These are phyloP conservation scores for Galaxea fascicularis DNA, from an alignment of 92 coral and sea anemone species.

Conservation along the genomic window DNA sequence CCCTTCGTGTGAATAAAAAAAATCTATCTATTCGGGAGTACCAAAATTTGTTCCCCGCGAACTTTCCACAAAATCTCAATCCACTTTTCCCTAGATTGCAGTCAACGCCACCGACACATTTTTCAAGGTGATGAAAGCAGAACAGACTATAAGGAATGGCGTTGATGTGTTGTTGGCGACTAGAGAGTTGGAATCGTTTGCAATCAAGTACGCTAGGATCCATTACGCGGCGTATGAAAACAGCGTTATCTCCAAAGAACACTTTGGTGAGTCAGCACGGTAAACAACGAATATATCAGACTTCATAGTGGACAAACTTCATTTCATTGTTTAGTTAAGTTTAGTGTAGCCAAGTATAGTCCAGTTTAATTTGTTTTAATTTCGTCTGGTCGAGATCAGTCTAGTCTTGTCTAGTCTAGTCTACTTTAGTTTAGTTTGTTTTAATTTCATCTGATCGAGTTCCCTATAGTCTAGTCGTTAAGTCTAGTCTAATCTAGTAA, in stretches of 20 bases:
- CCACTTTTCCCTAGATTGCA: neutral
- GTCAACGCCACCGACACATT: neutral
- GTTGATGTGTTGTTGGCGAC: conserved; percentile 12
- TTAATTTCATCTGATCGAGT: too few relatives aligned
- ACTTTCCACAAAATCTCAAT: neutral
- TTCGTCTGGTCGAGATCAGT: too few relatives aligned
- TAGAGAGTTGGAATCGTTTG: conserved; percentile 20
- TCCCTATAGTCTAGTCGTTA: too few relatives aligned
- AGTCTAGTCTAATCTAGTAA: too few relatives aligned
- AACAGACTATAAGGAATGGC: neutral
- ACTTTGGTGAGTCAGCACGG: conserved; percentile 12
- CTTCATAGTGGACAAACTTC: too few relatives aligned
- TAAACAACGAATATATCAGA: neutral
- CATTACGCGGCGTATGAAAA: neutral
- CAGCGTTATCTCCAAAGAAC: neutral
- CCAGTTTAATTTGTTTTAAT: too few relatives aligned
- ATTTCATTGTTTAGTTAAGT: too few relatives aligned
- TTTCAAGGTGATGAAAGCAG: neutral
- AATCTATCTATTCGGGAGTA: neutral
- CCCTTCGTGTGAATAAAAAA: too few relatives aligned
- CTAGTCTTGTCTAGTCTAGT: too few relatives aligned
- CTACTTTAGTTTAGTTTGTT: too few relatives aligned
- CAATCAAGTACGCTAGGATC: conserved; percentile 13
- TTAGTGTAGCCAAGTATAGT: too few relatives aligned
- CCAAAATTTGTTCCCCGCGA: neutral